A percentile compares a stretch with the other conserved stretches of the same genome.
Evolutionary conservation across 2,797 vertebrate genomes (phyloP).

Genomic region (Microcaecilia unicolor): DNA sequence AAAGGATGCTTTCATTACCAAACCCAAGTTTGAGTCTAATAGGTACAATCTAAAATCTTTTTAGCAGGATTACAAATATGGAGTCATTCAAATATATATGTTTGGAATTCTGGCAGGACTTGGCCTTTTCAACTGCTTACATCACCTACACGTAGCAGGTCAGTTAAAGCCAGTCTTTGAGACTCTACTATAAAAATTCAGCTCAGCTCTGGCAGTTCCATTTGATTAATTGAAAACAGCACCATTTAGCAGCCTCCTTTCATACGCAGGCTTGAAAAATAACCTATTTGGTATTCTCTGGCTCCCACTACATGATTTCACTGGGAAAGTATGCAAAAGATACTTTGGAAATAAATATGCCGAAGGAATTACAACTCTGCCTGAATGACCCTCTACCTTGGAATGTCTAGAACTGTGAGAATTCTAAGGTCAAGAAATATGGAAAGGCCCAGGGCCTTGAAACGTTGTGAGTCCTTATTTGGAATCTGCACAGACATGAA

Average conservation of each 20-base stretch:
- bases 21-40: too few species aligned
- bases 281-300: conserved; percentile 52
- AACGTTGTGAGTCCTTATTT: conserved; percentile 65
- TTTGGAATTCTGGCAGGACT: too few species aligned
- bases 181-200: conserved; percentile 2
- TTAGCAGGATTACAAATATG: too few species aligned
- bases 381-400: conserved; percentile 68
- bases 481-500: conserved; percentile 56
- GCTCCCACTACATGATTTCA: conserved; percentile 60
- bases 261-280: conserved; percentile 56
- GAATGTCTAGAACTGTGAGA: conserved; percentile 73
- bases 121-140: neutral
- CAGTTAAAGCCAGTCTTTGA: neutral
- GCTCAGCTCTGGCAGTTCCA: conserved; percentile 38
- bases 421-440: conserved; percentile 64
- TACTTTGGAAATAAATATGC: conserved; percentile 86
- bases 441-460: conserved; percentile 46
- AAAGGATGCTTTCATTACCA: too few species aligned
- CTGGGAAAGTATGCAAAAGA: conserved; percentile 86
- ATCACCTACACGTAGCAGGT: neutral
- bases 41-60: too few species aligned
- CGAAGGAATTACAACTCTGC: conserved; percentile 62
- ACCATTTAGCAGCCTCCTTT: conserved; percentile 51
- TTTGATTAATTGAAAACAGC: conserved; percentile 50
- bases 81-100: too few species aligned